Conservation (phyloP, 2,797 vertebrate genomes). For the Hapalemur alaotrensis region DNA sequence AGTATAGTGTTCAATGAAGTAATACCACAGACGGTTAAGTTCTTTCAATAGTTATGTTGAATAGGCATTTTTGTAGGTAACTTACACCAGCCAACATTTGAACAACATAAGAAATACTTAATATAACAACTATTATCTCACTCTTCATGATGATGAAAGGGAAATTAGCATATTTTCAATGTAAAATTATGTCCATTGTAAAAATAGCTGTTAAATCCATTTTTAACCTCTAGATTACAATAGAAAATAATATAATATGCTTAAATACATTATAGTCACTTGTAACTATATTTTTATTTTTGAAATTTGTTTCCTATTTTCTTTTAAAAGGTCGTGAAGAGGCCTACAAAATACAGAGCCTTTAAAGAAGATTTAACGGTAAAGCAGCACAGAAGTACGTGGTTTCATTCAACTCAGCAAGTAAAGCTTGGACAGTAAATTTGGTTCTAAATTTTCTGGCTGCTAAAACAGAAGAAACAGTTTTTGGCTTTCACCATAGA, state of each 20-base stretch:
- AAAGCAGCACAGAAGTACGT: neutral
- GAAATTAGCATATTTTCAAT: neutral
- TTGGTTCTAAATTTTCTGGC: neutral
- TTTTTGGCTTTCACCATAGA: neutral
- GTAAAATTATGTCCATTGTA: neutral
- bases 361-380: conserved; percentile 17
- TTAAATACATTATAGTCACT: neutral
- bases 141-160: neutral
- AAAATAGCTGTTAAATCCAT: conserved; percentile 5
- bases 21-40: neutral
- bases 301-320: neutral
- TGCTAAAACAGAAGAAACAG: neutral
- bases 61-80: neutral
- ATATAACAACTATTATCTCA: neutral
- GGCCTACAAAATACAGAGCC: neutral
- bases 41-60: neutral
- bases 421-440: neutral
- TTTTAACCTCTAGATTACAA: neutral
- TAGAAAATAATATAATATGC: neutral
- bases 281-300: conserved; percentile 32
- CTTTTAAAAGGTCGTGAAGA: neutral
- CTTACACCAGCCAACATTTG: neutral
- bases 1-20: neutral
- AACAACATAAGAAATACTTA: conserved; percentile 14
- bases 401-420: neutral